These are phyloP conservation scores for Yponomeuta plumbellus DNA, from an alignment of 2,888 invertebrate genomes.

Conservation along the genomic window DNA sequence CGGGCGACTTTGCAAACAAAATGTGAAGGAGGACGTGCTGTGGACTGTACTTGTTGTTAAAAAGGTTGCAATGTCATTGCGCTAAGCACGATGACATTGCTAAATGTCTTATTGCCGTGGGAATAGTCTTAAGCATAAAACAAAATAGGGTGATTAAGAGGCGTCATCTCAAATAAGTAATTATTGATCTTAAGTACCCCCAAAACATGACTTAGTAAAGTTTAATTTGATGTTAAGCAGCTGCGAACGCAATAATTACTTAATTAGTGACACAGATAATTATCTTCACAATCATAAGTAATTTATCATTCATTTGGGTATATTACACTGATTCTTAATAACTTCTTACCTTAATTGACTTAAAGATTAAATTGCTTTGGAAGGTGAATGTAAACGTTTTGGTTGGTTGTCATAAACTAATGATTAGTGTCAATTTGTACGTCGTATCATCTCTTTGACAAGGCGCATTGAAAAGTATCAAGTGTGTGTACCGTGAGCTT, in stretches of 20 bases:
- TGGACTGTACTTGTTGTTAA: neutral
- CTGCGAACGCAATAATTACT: neutral
- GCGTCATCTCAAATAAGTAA: neutral
- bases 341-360: neutral
- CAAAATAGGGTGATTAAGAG: neutral
- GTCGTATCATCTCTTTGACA: slow-evolving; percentile 32
- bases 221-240: neutral
- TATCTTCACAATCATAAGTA: neutral
- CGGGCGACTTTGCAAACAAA: too few relatives aligned
- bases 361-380: neutral
- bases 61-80: neutral
- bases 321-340: neutral
- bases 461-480: slow-evolving; percentile 8
- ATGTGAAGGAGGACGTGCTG: too few relatives aligned
- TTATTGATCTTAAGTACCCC: neutral
- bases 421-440: slow-evolving; percentile 49
- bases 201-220: neutral
- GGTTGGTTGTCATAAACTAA: slow-evolving; percentile 35
- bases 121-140: neutral
- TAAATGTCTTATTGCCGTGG: neutral
- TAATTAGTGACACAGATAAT: neutral
- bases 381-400: neutral
- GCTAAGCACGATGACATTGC: neutral
- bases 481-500: neutral
- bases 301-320: neutral